phyloP scores from a whole-genome alignment of 1,140 invertebrate genomes.

The Brachionus rotundiformis region DNA sequence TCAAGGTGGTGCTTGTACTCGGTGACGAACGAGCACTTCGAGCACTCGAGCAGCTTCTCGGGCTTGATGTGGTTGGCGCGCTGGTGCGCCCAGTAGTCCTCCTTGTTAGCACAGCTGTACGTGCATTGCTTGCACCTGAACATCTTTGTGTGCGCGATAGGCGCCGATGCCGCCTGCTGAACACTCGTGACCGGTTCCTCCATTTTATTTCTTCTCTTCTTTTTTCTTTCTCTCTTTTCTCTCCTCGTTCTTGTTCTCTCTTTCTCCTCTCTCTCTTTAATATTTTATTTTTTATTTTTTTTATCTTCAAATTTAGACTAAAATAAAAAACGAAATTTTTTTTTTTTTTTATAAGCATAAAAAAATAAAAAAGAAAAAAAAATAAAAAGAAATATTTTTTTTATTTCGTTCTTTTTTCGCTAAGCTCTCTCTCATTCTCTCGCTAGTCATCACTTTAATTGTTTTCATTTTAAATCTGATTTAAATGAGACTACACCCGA shows the following conservation, averaged over 20 bases:
- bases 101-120: slow-evolving; percentile 52
- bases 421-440: not conserved
- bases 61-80: slow-evolving; percentile 83
- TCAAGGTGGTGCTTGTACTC: slow-evolving; percentile 98
- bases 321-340: slow-evolving; percentile 17
- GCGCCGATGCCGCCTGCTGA: not conserved
- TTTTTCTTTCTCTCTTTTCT: slow-evolving; percentile 2
- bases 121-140: slow-evolving; percentile 50
- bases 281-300: slow-evolving; percentile 24
- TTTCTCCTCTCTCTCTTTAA: no score
- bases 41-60: slow-evolving; percentile 86
- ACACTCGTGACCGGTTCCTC: not conserved
- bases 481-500: slow-evolving; percentile 39
- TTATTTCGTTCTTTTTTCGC: slow-evolving; percentile 1
- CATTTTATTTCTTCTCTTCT: slow-evolving; percentile 20
- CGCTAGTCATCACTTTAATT: slow-evolving; percentile 45
- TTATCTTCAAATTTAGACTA: slow-evolving; percentile 18
- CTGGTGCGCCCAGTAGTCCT: slow-evolving; percentile 86
- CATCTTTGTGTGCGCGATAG: not conserved
- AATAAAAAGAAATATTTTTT: not conserved
- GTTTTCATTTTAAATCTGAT: slow-evolving; percentile 42
- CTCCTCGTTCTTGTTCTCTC: not conserved
- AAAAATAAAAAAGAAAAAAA: not conserved
- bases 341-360: slow-evolving; percentile 6
- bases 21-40: slow-evolving; percentile 91